Evolutionary conservation across 2,888 invertebrate genomes (phyloP).

Genomic region (Melanotus villosus): DNA sequence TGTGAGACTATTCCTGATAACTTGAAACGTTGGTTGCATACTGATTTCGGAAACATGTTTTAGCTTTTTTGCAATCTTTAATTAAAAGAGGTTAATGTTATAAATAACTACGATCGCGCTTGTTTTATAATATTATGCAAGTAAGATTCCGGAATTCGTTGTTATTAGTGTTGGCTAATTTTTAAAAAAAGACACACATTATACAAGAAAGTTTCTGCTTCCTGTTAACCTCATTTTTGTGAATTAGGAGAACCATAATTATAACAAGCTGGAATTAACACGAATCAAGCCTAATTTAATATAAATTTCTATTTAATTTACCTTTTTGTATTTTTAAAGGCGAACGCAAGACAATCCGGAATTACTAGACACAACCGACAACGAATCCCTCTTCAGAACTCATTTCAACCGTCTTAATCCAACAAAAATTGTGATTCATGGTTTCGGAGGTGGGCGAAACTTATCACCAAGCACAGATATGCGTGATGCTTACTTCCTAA

Average conservation of each 20-base stretch:
- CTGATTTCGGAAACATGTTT: neutral
- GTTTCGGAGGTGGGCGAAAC: constrained; percentile 89
- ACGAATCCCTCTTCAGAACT: constrained; percentile 80
- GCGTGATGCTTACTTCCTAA: constrained; percentile 84
- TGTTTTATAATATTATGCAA: too few species aligned
- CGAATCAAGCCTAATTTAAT: too few species aligned
- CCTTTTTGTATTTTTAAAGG: constrained; percentile 65
- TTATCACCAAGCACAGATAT: constrained; percentile 88
- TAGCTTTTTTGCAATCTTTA: neutral
- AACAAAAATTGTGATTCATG: constrained; percentile 92
- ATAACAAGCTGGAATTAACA: too few species aligned
- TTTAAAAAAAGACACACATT: too few species aligned
- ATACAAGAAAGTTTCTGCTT: too few species aligned
- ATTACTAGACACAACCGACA: constrained; percentile 78
- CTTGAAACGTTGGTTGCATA: neutral
- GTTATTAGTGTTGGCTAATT: too few species aligned
- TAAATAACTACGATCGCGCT: too few species aligned
- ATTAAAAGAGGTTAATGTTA: neutral
- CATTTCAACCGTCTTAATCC: constrained; percentile 84
- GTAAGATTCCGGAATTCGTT: too few species aligned
- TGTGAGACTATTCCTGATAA: neutral
- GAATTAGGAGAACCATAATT: too few species aligned
- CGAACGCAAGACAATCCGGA: constrained; percentile 83
- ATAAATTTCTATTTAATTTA: too few species aligned
- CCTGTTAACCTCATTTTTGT: too few species aligned